Evolutionary conservation across 1,140 invertebrate genomes (phyloP).

Genomic region (Sesamia nonagrioides): DNA sequence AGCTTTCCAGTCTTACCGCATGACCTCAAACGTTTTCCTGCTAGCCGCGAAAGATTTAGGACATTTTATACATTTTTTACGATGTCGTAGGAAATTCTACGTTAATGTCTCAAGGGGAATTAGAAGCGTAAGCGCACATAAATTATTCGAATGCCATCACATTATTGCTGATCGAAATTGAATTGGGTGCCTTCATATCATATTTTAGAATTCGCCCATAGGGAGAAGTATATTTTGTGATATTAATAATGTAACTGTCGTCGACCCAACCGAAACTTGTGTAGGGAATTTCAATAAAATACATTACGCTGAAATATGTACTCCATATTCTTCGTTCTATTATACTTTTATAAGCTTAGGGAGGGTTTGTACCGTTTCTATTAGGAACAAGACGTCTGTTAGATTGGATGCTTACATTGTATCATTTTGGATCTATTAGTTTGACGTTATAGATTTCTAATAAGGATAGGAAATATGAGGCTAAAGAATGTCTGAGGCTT

Average conservation of each 20-base stretch:
- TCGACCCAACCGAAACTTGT: conserved; percentile 19
- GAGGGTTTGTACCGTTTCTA: not conserved
- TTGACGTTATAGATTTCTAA: not conserved
- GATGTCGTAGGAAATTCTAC: not conserved
- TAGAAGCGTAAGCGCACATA: not conserved
- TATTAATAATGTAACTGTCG: conserved; percentile 31
- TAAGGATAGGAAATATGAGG: not conserved
- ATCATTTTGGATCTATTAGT: not conserved
- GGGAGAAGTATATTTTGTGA: conserved; percentile 23
- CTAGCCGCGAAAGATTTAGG: not conserved
- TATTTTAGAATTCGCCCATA: conserved; percentile 2
- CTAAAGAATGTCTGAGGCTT: no score
- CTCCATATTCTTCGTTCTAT: conserved; percentile 4
- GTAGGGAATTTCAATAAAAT: conserved; percentile 16
- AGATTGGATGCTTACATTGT: not conserved
- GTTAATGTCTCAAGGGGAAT: not conserved
- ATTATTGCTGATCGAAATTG: conserved; percentile 10
- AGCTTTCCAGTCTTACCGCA: conserved; percentile 27
- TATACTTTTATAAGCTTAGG: conserved; percentile 15
- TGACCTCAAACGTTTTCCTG: conserved; percentile 36
- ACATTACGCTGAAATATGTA: conserved; percentile 18
- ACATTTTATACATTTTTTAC: not conserved
- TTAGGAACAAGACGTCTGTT: conserved; percentile 4
- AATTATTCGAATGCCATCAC: not conserved
- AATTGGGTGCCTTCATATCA: not conserved